Base-by-base conservation (phyloP, 2,888 invertebrate genomes). In the Phyllotreta cruciferae region DNA sequence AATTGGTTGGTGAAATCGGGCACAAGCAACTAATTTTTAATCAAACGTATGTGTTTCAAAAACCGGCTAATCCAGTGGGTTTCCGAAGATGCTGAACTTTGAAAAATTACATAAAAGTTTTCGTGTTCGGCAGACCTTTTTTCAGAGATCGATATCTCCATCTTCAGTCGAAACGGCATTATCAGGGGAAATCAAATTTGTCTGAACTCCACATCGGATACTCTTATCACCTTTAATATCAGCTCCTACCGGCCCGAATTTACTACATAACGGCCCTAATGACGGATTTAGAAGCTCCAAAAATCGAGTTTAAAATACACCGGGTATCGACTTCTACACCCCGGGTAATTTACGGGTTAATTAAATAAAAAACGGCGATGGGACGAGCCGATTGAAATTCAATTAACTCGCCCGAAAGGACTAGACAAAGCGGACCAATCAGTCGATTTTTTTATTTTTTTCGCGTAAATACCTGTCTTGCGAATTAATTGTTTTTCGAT, bases 101-200 rank as follows among this genome's bases (percentile, higher is more conserved):
- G 44, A 34, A 49, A 35, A 49, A 49, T 35, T 34, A 35, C 34
- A 49, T 49, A 14, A 49, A 35, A 49, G n/a, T 49, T 49, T 49
- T 24, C 24, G n/a, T 24, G 10, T 49, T 49, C 36, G n/a, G n/a
- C 10, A 5, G 49, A 44, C 10, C 35, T 52, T 38, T 38, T 14
- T 52, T 37, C n/a, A n/a, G 38, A 37, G 37, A 52, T 52, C 52
- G 52, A 52, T 52, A 34, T 47, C 38, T 11, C 24, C 2, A 35
- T 56, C 45, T 35, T 41, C 13, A 45, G 36, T n/a, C 8, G 7
- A 45, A 56, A 56, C 49, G 11, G 14, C 42, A 47, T 56, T 56
- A 47, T 47, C 47, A 13, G 8, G 49, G 56, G 24, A 38, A 38
- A 38, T 56, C 47, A 56, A 47, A 47, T 56, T 56, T 37, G 42